Conservation (phyloP, 2,888 invertebrate genomes). For the Cryptosula pallasiana region DNA sequence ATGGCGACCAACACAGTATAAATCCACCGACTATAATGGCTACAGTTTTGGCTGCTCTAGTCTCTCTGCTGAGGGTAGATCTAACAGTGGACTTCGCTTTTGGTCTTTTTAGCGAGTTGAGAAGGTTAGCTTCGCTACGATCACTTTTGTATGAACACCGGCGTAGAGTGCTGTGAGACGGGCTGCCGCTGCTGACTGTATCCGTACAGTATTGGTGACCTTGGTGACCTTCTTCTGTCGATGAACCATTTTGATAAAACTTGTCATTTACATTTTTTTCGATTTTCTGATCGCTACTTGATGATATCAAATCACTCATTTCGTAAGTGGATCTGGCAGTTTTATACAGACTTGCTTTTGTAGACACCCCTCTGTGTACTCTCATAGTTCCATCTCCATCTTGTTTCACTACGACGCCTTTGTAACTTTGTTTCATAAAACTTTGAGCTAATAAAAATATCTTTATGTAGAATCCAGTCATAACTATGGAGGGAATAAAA, state of each 20-base stretch:
- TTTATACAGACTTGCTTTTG: background rate
- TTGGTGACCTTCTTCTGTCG: background rate
- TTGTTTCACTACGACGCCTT: slow-evolving; percentile 40
- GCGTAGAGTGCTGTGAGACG: slow-evolving; percentile 21
- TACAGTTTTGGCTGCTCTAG: slow-evolving; percentile 91
- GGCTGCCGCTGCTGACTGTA: background rate
- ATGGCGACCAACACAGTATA: slow-evolving; percentile 93
- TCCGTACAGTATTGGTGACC: background rate
- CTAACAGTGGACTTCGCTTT: background rate
- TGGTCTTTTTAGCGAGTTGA: background rate
- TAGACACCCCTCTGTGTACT: slow-evolving; percentile 64
- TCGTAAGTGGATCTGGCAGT: background rate
- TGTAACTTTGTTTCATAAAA: slow-evolving; percentile 45
- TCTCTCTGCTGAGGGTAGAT: slow-evolving; percentile 65
- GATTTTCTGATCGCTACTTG: background rate
- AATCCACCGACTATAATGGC: slow-evolving; percentile 96
- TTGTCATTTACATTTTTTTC: background rate
- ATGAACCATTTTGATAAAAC: background rate
- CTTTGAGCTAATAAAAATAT: slow-evolving; percentile 81
- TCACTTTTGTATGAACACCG: slow-evolving; percentile 11
- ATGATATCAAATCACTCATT: background rate
- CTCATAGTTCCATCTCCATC: slow-evolving; percentile 57
- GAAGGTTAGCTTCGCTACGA: background rate
- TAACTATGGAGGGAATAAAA: slow-evolving; percentile 94
- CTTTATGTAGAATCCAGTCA: slow-evolving; percentile 96